Conservation (phyloP, 2,113 vertebrate genomes). For the Amazona vittata region DNA sequence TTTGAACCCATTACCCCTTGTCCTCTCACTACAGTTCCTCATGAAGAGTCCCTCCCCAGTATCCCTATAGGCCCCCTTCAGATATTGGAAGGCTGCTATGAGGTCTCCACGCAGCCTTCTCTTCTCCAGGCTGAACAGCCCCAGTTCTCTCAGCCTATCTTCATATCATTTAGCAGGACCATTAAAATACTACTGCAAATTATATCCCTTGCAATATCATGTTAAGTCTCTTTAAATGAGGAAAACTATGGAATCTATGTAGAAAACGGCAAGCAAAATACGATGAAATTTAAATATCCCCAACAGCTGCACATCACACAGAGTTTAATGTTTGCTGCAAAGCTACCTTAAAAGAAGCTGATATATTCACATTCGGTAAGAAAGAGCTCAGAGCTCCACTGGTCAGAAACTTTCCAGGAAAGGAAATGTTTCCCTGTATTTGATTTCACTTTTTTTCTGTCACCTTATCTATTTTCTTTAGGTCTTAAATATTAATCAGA, state of each 20-base stretch:
- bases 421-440: background rate
- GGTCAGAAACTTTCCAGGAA: background rate
- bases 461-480: slow-evolving; percentile 1
- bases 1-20: too few species aligned
- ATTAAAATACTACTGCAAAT: background rate
- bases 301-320: background rate
- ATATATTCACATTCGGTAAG: background rate
- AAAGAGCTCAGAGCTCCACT: background rate
- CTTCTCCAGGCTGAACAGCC: too few species aligned
- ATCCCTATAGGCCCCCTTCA: too few species aligned
- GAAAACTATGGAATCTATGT: background rate
- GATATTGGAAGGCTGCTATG: too few species aligned
- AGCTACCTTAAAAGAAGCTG: background rate
- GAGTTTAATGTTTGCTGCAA: background rate
- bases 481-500: slow-evolving; percentile 44
- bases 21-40: too few species aligned
- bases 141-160: too few species aligned
- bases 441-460: background rate
- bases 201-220: background rate
- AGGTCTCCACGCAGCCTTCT: too few species aligned
- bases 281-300: background rate
- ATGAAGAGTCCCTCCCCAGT: too few species aligned
- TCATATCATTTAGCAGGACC: background rate
- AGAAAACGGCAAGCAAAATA: background rate
- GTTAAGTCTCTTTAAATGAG: background rate